Evolutionary conservation across 2,888 invertebrate genomes (phyloP).

Genomic region (Apodemia zela): DNA sequence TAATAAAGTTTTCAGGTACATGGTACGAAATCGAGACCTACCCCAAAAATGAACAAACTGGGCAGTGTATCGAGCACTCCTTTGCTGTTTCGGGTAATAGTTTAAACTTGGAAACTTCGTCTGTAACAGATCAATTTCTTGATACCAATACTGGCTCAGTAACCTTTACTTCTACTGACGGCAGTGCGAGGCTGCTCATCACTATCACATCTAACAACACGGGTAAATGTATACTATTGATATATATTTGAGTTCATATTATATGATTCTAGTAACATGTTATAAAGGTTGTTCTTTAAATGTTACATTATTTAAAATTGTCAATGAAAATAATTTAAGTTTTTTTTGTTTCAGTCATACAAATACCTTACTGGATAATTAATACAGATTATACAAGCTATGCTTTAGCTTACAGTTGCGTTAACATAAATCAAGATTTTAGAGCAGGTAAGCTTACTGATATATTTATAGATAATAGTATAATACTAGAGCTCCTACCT

Average conservation of each 20-base stretch:
- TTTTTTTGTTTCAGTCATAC: slow-evolving; percentile 33
- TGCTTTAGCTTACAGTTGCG: slow-evolving; percentile 47
- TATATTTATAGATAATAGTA: too few relatives aligned
- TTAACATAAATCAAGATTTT: slow-evolving; percentile 41
- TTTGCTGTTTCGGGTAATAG: slow-evolving; percentile 32
- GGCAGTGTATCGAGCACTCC: slow-evolving; percentile 55
- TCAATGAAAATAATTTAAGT: too few relatives aligned
- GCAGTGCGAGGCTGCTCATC: slow-evolving; percentile 48
- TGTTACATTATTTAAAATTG: too few relatives aligned
- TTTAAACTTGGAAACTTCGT: slow-evolving; percentile 43
- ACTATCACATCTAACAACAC: slow-evolving; percentile 37
- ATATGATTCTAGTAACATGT: too few relatives aligned
- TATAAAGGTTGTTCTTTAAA: too few relatives aligned
- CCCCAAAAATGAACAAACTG: slow-evolving; percentile 44
- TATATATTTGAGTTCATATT: too few relatives aligned
- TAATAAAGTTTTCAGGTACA: slow-evolving; percentile 34
- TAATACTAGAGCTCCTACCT: too few relatives aligned
- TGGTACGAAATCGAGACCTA: slow-evolving; percentile 41
- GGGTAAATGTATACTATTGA: slow-evolving; percentile 39
- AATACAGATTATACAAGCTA: slow-evolving; percentile 43
- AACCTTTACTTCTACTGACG: slow-evolving; percentile 31
- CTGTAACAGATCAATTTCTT: slow-evolving; percentile 45
- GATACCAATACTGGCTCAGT: slow-evolving; percentile 38
- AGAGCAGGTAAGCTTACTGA: slow-evolving; percentile 49
- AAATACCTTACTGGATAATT: slow-evolving; percentile 46